Conservation (phyloP, 2,888 invertebrate species). For the Euproctis similis region DNA sequence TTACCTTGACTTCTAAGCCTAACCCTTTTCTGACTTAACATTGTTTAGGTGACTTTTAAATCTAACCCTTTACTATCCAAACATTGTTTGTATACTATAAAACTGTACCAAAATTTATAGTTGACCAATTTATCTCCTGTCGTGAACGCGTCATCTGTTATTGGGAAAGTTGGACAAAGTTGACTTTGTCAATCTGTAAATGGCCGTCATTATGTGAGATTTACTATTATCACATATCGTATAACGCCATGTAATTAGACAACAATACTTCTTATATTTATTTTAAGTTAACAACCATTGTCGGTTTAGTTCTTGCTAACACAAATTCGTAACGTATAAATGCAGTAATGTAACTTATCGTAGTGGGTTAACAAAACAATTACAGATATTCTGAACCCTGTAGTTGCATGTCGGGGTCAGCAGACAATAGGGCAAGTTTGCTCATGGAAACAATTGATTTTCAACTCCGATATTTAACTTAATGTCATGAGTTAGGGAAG, state of each 20-base stretch:
- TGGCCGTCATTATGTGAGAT: constrained; percentile 58
- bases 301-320: constrained; percentile 4
- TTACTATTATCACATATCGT: constrained; percentile 71
- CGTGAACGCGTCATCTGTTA: constrained; percentile 33
- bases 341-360: constrained; percentile 20
- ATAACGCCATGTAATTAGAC: constrained; percentile 61
- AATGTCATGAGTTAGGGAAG: constrained; percentile 32
- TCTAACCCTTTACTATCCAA: constrained; percentile 28
- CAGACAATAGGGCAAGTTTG: constrained; percentile 45
- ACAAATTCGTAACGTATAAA: constrained; percentile 2
- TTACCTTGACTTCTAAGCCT: too few relatives aligned
- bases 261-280: constrained; percentile 35
- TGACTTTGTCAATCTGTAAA: constrained; percentile 53
- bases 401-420: constrained; percentile 37
- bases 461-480: constrained; percentile 35
- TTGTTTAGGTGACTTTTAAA: too few relatives aligned
- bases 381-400: constrained; percentile 13
- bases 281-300: constrained; percentile 14
- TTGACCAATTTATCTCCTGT: constrained; percentile 40
- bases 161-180: constrained; percentile 57
- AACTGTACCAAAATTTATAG: constrained; percentile 34
- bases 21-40: too few relatives aligned
- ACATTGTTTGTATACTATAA: constrained; percentile 27
- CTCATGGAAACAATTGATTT: constrained; percentile 54
- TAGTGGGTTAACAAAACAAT: too few relatives aligned